Evolutionary conservation across 1,140 invertebrate genomes (phyloP), one percentile per base, ranked within the genome.

Genomic region (Thaumatotibia leucotreta): DNA sequence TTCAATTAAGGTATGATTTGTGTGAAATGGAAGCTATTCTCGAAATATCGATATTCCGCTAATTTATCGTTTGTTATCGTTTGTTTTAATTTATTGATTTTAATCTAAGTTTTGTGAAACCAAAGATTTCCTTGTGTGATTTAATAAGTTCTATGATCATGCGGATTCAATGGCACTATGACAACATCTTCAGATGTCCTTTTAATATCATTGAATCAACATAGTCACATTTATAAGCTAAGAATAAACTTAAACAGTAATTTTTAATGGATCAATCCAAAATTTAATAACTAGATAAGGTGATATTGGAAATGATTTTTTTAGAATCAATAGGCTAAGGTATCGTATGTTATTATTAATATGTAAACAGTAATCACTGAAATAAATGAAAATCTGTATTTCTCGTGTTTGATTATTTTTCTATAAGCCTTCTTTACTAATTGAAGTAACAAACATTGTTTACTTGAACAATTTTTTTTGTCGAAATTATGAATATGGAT

Each of bases 241-340:
- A 77, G 77, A 76, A 74, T 67, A 78, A 75, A 80, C 67, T 83
- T 79, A 80, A 83, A 80, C 75, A 73, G 80, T 88, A 88, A 83
- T 86, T 83, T 84, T 86, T 82, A 87, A 83, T 76, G 84, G 81
- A 87, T 83, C 83, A 82, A 82, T 85, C 80, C 80, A 79, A 84
- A 83, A 76, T 82, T 84, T 82, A 89, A 84, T 84, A 88, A 86
- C 74, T 87, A 88, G 84, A 62, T 88, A 88, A 88, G 84, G 80
- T 86, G 85, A 86, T 88, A 88, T 90, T 90, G 88, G 84, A 90
- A 90, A 90, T 88, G 88, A 90, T 90, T 90, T 90, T 89, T 90
- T 86, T 90, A 90, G 88, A 86, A 86, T 90, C 84, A 88, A 80
- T 88, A 88, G 84, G 73, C 63, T 90, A 90, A 90, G 88, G 71